A percentile compares a stretch with the other conserved stretches of the same genome.
phyloP scores from a whole-genome alignment of 2,888 invertebrate genomes.

The Noctua comes region DNA sequence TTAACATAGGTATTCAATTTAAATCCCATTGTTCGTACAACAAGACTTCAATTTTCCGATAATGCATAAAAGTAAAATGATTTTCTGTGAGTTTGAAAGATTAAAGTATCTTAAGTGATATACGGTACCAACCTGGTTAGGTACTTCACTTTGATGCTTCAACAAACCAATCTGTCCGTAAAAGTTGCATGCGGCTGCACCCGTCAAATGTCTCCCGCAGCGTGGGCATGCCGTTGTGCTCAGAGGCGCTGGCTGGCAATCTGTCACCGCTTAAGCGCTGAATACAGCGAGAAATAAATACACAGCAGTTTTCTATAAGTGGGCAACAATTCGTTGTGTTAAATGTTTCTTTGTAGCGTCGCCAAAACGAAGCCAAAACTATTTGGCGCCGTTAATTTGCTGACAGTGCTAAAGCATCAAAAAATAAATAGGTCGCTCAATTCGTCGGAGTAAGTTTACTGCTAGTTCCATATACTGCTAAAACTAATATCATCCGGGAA shows the following conservation, averaged over 20 bases:
- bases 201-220: slow-evolving; percentile 54
- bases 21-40: neutral
- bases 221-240: slow-evolving; percentile 11
- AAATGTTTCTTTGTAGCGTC: slow-evolving; percentile 52
- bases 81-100: neutral
- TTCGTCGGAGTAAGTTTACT: slow-evolving; percentile 47
- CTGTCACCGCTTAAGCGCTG: slow-evolving; percentile 54
- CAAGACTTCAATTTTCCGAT: neutral
- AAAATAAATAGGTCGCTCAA: slow-evolving; percentile 57
- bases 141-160: slow-evolving; percentile 21
- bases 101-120: neutral
- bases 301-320: slow-evolving; percentile 60
- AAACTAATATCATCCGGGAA: slow-evolving; percentile 71
- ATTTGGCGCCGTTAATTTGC: slow-evolving; percentile 63
- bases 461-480: slow-evolving; percentile 51
- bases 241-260: slow-evolving; percentile 43
- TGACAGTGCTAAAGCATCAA: slow-evolving; percentile 45
- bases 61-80: neutral
- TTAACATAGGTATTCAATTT: neutral
- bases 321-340: slow-evolving; percentile 49
- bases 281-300: slow-evolving; percentile 55
- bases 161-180: slow-evolving; percentile 40
- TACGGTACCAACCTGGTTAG: neutral
- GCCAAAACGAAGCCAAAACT: slow-evolving; percentile 59
- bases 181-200: slow-evolving; percentile 51